Conservation (phyloP, 2,797 vertebrate genomes). For the Anabas testudineus region DNA sequence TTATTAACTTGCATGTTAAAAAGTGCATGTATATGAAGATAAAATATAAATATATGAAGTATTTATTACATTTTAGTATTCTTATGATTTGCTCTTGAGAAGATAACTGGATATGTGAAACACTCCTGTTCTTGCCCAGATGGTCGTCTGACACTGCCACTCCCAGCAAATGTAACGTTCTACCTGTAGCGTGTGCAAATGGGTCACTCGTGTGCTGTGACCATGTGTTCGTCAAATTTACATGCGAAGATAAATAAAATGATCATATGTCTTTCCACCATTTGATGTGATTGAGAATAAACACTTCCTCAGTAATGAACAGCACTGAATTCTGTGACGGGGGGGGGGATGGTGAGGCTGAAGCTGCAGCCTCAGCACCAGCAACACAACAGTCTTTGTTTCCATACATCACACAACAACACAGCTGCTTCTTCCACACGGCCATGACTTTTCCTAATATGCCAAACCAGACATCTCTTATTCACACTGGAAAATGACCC, state of each 20-base stretch:
- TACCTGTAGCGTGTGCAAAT: slow-evolving; percentile 52
- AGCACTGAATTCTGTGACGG: background rate
- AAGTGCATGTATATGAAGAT: slow-evolving; percentile 79
- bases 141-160: slow-evolving; percentile 84
- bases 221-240: slow-evolving; percentile 74
- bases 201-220: slow-evolving; percentile 55
- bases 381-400: background rate
- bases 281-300: slow-evolving; percentile 50
- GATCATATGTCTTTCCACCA: slow-evolving; percentile 70
- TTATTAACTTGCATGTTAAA: slow-evolving; percentile 86
- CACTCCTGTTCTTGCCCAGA: slow-evolving; percentile 82
- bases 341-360: background rate
- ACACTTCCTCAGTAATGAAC: background rate
- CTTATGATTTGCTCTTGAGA: slow-evolving; percentile 80
- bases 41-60: slow-evolving; percentile 50
- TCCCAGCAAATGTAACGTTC: slow-evolving; percentile 57
- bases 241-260: slow-evolving; percentile 63
- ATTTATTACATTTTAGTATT: slow-evolving; percentile 77
- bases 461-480: slow-evolving; percentile 64
- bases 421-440: slow-evolving; percentile 46
- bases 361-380: background rate
- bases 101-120: slow-evolving; percentile 61
- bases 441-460: slow-evolving; percentile 56
- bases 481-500: slow-evolving; percentile 68
- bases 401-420: slow-evolving; percentile 21